Conservation (phyloP, 2,113 vertebrate species). For the Halichoeres trimaculatus region DNA sequence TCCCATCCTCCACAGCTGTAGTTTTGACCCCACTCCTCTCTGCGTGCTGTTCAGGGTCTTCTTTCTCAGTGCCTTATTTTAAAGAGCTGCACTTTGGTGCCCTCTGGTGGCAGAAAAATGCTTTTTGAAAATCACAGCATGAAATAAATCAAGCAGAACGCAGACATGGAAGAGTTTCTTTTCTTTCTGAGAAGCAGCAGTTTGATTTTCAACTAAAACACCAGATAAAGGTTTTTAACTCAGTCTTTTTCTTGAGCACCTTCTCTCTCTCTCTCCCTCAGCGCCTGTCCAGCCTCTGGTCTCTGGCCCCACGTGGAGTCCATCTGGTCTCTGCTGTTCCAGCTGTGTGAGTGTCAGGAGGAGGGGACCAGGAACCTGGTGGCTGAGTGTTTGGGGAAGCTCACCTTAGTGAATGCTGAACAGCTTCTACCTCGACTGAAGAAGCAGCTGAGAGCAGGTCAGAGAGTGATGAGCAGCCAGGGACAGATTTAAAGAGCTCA, state of each 20-base stretch:
- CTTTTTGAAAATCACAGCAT: neutral
- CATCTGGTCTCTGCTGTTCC: conserved; percentile 95
- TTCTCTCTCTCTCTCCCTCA: conserved; percentile 27
- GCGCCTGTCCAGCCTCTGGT: conserved; percentile 81
- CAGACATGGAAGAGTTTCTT: neutral
- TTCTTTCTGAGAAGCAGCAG: neutral
- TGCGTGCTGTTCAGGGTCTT: no score
- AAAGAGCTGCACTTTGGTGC: neutral
- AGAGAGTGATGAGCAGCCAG: no score
- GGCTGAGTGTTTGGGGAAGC: conserved; percentile 97
- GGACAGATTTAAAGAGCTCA: no score
- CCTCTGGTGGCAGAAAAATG: neutral
- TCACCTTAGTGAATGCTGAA: conserved; percentile 96
- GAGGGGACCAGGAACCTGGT: conserved; percentile 98
- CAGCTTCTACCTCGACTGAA: conserved; percentile 97
- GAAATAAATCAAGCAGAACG: no score
- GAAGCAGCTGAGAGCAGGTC: conserved; percentile 2
- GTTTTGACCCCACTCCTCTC: no score
- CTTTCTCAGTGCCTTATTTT: no score
- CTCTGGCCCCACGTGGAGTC: conserved; percentile 94
- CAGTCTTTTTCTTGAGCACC: neutral
- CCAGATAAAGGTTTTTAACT: no score
- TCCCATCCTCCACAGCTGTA: no score
- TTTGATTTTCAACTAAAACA: no score
- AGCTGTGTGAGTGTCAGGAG: conserved; percentile 97